Evolutionary conservation across 2,113 vertebrate genomes (phyloP).

Genomic region (Tapirus terrestris): DNA sequence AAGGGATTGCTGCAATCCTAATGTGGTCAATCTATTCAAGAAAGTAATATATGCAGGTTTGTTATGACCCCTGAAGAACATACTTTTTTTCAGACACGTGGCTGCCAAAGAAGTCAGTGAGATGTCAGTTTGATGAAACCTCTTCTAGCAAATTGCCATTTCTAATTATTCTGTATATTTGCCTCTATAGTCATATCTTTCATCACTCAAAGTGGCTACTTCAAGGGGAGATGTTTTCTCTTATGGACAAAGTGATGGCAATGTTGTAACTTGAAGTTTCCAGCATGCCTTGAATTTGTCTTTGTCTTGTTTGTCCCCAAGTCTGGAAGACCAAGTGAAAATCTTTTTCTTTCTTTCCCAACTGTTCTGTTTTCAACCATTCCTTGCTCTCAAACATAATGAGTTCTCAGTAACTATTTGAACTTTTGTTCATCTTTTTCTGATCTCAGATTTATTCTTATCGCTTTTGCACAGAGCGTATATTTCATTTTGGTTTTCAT

Average conservation of each 20-base stretch:
- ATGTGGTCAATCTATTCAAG: conserved; percentile 37
- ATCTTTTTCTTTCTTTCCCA: not conserved
- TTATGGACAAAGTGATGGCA: not conserved
- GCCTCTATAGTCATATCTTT: not conserved
- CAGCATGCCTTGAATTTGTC: conserved; percentile 27
- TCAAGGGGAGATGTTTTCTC: not conserved
- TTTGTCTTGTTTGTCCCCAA: not conserved
- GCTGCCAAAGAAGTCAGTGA: conserved; percentile 30
- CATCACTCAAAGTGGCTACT: not conserved
- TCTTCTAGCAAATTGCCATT: conserved; percentile 60
- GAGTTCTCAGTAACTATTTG: not conserved
- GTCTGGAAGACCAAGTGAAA: not conserved
- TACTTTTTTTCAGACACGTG: conserved; percentile 31
- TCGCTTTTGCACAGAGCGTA: not conserved
- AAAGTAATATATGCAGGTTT: conserved; percentile 58
- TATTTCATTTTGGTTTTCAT: not conserved
- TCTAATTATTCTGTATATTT: conserved; percentile 47
- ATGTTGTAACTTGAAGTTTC: not conserved
- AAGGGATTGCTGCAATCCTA: not conserved
- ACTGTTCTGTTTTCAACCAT: not conserved
- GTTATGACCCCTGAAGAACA: conserved; percentile 39
- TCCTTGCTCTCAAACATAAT: not conserved
- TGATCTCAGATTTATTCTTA: conserved; percentile 10
- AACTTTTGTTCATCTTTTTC: conserved; percentile 24
- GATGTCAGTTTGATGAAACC: conserved; percentile 55